Evolutionary conservation across 2,113 vertebrate genomes (phyloP).

Genomic region (Anarrhichthys ocellatus): DNA sequence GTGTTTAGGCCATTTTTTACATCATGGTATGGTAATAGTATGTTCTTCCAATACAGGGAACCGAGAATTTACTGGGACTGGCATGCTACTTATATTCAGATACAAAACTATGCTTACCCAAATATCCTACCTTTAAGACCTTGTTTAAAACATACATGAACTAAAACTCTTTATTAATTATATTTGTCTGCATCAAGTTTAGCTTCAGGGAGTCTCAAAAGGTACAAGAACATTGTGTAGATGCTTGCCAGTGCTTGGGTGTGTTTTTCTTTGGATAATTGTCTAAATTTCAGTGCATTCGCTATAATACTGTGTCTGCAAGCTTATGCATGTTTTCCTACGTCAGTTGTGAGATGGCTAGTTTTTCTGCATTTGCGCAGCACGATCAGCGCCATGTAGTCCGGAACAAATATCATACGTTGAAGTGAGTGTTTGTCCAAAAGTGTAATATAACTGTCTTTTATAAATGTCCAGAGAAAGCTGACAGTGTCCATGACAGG

Average conservation of each 20-base stretch:
- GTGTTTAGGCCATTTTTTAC: not conserved
- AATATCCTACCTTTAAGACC: not conserved
- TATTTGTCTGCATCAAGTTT: constrained; percentile 11
- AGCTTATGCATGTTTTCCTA: constrained; percentile 69
- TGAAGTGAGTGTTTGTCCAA: constrained; percentile 16
- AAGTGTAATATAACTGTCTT: constrained; percentile 26
- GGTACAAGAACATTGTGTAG: constrained; percentile 24
- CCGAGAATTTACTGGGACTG: not conserved
- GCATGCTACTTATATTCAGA: not conserved
- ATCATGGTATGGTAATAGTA: not conserved
- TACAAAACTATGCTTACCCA: not conserved
- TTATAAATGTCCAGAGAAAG: constrained; percentile 59
- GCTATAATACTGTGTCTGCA: constrained; percentile 62
- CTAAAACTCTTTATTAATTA: not conserved
- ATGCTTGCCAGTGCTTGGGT: constrained; percentile 49
- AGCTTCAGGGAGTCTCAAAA: constrained; percentile 10
- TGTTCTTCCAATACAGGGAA: not conserved
- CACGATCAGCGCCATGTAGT: not conserved
- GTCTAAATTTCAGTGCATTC: constrained; percentile 59
- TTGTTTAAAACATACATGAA: constrained; percentile 17
- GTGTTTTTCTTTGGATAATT: constrained; percentile 66
- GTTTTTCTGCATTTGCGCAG: constrained; percentile 22
- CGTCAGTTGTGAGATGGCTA: constrained; percentile 32
- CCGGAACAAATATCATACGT: constrained; percentile 2
- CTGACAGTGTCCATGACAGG: constrained; percentile 72